Evolutionary conservation across 2,888 invertebrate genomes (phyloP).

Genomic region (Lathronympha strigana): DNA sequence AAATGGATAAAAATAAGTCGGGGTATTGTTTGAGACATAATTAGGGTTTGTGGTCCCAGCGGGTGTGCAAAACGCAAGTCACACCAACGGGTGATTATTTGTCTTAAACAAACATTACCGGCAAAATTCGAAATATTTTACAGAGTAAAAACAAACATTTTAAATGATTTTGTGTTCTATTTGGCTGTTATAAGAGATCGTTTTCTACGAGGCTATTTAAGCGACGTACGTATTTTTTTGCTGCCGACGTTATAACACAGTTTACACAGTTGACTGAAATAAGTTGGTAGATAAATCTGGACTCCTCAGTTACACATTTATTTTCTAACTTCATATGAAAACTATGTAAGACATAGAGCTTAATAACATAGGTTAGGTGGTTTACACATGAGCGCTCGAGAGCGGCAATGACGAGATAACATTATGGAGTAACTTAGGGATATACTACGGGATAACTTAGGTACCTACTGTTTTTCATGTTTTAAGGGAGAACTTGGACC

Average conservation of each 20-base stretch:
- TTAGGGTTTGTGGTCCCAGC: constrained; percentile 81
- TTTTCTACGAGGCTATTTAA: neutral
- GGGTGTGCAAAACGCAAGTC: constrained; percentile 71
- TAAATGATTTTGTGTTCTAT: neutral
- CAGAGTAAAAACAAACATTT: neutral
- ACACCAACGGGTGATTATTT: constrained; percentile 47
- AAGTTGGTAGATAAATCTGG: neutral
- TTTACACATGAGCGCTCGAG: too few species aligned
- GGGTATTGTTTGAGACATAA: constrained; percentile 81
- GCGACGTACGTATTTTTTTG: neutral
- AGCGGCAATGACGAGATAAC: too few species aligned
- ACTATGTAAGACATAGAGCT: too few species aligned
- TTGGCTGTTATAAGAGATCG: neutral
- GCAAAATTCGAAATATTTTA: constrained; percentile 7
- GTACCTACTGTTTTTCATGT: too few species aligned
- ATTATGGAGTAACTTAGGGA: too few species aligned
- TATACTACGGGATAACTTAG: too few species aligned
- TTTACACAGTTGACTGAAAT: neutral
- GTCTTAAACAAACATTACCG: constrained; percentile 34
- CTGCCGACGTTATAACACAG: neutral
- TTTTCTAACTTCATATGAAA: too few species aligned
- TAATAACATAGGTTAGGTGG: too few species aligned
- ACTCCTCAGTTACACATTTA: too few species aligned
- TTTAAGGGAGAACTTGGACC: too few species aligned
- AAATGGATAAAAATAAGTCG: constrained; percentile 81